Evolutionary conservation across 2,797 vertebrate genomes (phyloP).

Genomic region (Micromesistius poutassou): DNA sequence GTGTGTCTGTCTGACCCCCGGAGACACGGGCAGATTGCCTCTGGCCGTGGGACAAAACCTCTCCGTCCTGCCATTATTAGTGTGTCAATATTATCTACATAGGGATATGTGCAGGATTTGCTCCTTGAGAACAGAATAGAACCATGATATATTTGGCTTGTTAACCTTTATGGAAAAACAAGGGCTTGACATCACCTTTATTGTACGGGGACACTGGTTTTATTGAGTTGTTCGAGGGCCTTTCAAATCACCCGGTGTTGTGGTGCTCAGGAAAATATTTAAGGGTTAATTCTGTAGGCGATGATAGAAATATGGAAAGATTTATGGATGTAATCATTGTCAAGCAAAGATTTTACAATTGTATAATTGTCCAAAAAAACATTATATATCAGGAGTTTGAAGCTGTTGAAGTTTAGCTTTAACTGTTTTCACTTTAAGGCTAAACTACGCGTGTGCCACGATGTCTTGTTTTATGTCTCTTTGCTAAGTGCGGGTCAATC

Average conservation of each 20-base stretch:
- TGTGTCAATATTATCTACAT: slow-evolving; percentile 48
- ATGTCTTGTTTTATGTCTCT: neutral
- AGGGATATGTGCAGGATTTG: neutral
- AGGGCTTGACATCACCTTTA: neutral
- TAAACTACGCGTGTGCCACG: neutral
- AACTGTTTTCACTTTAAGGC: neutral
- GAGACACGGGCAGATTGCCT: slow-evolving; percentile 39
- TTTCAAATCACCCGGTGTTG: neutral
- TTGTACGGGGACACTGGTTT: neutral
- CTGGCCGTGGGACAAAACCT: slow-evolving; percentile 39
- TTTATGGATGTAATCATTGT: neutral
- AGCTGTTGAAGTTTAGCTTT: neutral
- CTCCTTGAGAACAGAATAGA: neutral
- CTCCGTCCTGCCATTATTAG: slow-evolving; percentile 50
- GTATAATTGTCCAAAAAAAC: neutral
- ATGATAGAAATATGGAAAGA: neutral
- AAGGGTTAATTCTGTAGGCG: neutral
- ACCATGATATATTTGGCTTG: neutral
- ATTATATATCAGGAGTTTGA: neutral
- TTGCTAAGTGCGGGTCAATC: neutral
- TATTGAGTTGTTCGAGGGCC: neutral
- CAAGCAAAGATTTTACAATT: neutral
- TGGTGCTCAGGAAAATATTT: neutral
- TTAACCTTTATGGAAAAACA: neutral
- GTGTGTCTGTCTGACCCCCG: slow-evolving; percentile 19